phyloP scores from a whole-genome alignment of 2,797 vertebrate genomes.

The Mus caroli region DNA sequence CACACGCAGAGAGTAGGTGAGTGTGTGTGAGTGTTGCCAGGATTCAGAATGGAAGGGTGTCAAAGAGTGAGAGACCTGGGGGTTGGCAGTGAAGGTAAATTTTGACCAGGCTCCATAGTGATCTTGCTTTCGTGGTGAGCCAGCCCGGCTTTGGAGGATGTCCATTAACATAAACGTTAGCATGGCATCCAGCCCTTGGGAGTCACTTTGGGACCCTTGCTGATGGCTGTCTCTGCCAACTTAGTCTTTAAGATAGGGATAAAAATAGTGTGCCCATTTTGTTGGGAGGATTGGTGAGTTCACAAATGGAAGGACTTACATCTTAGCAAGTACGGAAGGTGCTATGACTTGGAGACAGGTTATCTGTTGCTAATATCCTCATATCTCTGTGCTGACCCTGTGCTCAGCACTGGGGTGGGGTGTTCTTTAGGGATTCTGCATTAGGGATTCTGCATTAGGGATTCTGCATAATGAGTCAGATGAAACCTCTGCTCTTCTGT shows the following conservation, averaged over 20 bases:
- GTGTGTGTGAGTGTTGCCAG: conserved; percentile 71
- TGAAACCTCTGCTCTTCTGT: no score
- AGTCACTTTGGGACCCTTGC: neutral
- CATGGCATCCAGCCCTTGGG: neutral
- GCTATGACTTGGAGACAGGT: neutral
- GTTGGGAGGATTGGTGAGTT: neutral
- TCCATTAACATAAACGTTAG: neutral
- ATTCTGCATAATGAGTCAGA: no score
- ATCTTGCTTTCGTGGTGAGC: neutral
- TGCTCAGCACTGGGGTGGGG: neutral
- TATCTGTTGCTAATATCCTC: neutral
- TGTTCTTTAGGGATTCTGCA: neutral
- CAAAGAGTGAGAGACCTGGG: neutral
- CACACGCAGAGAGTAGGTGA: conserved; percentile 94
- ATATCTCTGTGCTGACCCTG: neutral
- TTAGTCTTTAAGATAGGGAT: conserved; percentile 17
- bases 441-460: neutral
- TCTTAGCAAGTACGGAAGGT: neutral
- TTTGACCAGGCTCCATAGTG: neutral
- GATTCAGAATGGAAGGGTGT: neutral
- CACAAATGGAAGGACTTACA: neutral
- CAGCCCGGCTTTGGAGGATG: neutral
- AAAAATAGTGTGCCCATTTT: neutral
- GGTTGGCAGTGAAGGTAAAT: neutral
- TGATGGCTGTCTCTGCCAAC: neutral